Evolutionary conservation across 2,888 invertebrate species (phyloP).

Genomic region (Nomada ferruginata): DNA sequence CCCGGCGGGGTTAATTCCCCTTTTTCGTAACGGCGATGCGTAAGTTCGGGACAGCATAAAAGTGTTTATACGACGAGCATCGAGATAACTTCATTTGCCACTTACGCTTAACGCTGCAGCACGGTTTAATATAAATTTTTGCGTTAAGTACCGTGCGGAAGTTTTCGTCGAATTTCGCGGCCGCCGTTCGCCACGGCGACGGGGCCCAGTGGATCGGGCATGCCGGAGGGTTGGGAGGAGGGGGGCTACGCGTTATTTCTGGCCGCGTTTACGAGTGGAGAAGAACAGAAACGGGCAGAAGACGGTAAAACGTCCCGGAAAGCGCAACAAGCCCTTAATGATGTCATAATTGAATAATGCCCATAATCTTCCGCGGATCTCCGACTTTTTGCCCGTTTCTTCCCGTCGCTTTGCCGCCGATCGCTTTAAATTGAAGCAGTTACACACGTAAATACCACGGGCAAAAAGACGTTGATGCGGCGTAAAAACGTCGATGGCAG

Average conservation of each 20-base stretch:
- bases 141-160: background rate
- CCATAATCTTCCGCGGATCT: constrained; percentile 60
- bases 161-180: background rate
- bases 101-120: background rate
- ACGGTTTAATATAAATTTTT: constrained; percentile 8
- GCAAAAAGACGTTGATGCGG: constrained; percentile 18
- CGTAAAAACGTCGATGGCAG: constrained; percentile 43
- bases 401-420: constrained; percentile 28
- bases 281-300: constrained; percentile 16
- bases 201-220: background rate
- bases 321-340: constrained; percentile 64
- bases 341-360: constrained; percentile 72
- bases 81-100: constrained; percentile 45
- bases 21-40: constrained; percentile 11
- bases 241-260: constrained; percentile 7
- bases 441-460: constrained; percentile 44
- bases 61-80: constrained; percentile 23
- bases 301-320: constrained; percentile 51
- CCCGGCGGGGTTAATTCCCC: background rate
- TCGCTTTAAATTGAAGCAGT: constrained; percentile 53
- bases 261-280: constrained; percentile 34
- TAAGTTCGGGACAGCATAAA: constrained; percentile 18
- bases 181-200: no score
- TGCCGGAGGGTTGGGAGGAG: background rate
- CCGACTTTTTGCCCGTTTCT: constrained; percentile 53